Evolutionary conservation across 2,113 vertebrate genomes (phyloP).

Genomic region (Cairina moschata): DNA sequence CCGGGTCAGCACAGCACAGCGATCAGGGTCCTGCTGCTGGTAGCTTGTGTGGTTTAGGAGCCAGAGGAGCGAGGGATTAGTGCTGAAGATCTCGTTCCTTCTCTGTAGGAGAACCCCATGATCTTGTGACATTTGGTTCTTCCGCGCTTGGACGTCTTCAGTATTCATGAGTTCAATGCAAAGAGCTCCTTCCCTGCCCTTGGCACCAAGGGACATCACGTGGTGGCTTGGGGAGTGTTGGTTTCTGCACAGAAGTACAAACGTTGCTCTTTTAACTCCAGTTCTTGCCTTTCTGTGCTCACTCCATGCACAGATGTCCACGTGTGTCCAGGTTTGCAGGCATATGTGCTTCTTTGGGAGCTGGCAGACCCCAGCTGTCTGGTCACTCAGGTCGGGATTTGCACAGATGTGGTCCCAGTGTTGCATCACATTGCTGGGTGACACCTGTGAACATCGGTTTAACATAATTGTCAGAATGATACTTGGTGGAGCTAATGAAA

Average conservation of each 20-base stretch:
- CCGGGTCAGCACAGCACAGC: neutral
- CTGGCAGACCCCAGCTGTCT: neutral
- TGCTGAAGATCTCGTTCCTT: neutral
- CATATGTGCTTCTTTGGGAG: accelerated
- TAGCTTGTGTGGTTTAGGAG: neutral
- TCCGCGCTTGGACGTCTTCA: neutral
- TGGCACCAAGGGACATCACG: accelerated
- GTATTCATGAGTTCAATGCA: neutral
- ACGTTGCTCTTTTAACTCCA: neutral
- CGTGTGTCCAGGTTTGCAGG: accelerated
- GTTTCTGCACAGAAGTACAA: neutral
- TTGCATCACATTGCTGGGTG: neutral
- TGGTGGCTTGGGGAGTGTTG: neutral
- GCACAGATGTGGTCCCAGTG: accelerated
- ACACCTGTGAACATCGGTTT: neutral
- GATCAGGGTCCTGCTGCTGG: neutral
- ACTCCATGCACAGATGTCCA: accelerated
- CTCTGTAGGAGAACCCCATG: neutral
- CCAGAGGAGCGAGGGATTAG: neutral
- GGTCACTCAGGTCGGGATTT: accelerated
- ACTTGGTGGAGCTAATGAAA: conserved; percentile 24
- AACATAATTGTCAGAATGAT: neutral
- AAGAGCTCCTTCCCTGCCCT: neutral
- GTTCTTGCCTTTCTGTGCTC: neutral
- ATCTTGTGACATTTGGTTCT: neutral